Evolutionary conservation across 2,888 invertebrate genomes (phyloP).

Genomic region (Cheilosia pagana): DNA sequence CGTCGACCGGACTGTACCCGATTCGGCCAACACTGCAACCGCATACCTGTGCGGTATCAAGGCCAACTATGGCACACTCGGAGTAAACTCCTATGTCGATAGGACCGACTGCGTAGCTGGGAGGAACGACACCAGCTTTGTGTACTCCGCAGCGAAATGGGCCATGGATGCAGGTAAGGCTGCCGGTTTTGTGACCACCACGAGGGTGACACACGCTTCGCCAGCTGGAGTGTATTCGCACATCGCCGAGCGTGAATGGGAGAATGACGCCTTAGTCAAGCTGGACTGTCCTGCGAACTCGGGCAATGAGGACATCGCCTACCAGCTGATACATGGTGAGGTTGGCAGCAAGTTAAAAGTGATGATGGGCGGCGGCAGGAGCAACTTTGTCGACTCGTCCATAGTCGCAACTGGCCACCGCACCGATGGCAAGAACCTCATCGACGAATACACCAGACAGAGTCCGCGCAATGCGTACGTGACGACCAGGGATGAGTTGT

Average conservation of each 20-base stretch:
- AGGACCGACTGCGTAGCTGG: slow-evolving; percentile 87
- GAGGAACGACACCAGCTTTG: slow-evolving; percentile 85
- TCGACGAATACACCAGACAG: slow-evolving; percentile 86
- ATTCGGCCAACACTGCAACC: slow-evolving; percentile 93
- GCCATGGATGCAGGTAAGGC: slow-evolving; percentile 88
- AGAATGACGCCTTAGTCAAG: slow-evolving; percentile 86
- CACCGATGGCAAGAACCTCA: slow-evolving; percentile 87
- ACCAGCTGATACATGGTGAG: slow-evolving; percentile 87
- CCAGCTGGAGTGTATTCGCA: slow-evolving; percentile 88
- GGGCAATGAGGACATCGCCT: slow-evolving; percentile 88
- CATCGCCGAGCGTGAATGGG: slow-evolving; percentile 89
- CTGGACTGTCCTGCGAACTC: slow-evolving; percentile 83
- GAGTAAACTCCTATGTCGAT: slow-evolving; percentile 88
- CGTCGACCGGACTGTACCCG: slow-evolving; percentile 90
- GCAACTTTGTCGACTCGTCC: slow-evolving; percentile 86
- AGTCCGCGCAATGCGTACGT: slow-evolving; percentile 84
- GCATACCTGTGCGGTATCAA: slow-evolving; percentile 92
- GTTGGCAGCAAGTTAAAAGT: slow-evolving; percentile 90
- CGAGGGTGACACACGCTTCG: slow-evolving; percentile 91
- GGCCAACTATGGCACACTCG: slow-evolving; percentile 90
- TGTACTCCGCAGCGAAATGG: slow-evolving; percentile 89
- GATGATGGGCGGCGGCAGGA: slow-evolving; percentile 90
- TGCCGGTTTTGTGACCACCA: slow-evolving; percentile 90
- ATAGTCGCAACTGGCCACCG: slow-evolving; percentile 84
- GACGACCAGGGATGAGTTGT: slow-evolving; percentile 84